A percentile compares a stretch with the other conserved stretches of the same genome.
Conservation (phyloP, 2,888 invertebrate genomes). For the Pedicia rivosa region DNA sequence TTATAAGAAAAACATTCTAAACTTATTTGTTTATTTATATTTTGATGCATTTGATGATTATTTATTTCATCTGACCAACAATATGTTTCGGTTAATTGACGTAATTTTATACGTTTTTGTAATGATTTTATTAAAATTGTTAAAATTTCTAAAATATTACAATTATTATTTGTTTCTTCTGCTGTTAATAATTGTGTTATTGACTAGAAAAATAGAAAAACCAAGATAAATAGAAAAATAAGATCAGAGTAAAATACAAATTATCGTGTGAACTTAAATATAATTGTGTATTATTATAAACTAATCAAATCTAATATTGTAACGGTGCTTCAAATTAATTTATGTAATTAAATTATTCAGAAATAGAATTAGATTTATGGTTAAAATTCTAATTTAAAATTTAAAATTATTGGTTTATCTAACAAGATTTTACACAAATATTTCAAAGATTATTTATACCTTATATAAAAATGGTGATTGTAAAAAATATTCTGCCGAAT, state of each 20-base stretch:
- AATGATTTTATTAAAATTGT: slow-evolving; percentile 15
- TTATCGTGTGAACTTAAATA: too few species aligned
- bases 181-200: neutral
- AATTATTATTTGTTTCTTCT: neutral
- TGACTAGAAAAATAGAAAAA: neutral
- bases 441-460: slow-evolving; percentile 6
- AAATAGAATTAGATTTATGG: neutral
- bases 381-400: slow-evolving; percentile 2
- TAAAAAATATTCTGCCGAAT: slow-evolving; percentile 26
- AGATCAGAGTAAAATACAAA: too few species aligned
- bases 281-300: too few species aligned
- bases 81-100: slow-evolving; percentile 1
- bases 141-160: slow-evolving; percentile 11
- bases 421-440: too few species aligned
- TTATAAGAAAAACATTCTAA: neutral
- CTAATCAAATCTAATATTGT: too few species aligned
- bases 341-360: neutral
- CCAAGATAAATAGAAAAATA: too few species aligned
- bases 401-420: neutral
- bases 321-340: too few species aligned
- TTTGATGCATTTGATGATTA: too few species aligned
- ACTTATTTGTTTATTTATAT: too few species aligned
- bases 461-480: slow-evolving; percentile 26
- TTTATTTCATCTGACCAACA: too few species aligned
- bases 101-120: slow-evolving; percentile 2